Conservation (phyloP, 2,113 vertebrate genomes). For the Pungitius pungitius region DNA sequence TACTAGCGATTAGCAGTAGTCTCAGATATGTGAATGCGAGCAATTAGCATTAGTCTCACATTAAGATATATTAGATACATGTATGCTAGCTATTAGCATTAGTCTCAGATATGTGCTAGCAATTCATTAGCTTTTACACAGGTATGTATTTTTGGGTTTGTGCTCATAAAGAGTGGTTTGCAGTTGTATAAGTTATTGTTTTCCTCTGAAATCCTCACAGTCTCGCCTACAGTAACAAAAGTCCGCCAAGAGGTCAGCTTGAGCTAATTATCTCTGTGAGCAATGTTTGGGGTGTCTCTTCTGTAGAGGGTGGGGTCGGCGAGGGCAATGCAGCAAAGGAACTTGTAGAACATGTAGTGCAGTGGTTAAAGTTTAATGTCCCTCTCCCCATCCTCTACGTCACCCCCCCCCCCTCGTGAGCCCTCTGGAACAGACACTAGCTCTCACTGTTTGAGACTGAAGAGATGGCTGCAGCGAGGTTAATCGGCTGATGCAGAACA, state of each 20-base stretch:
- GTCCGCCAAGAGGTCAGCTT: not conserved
- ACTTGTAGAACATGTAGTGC: constrained; percentile 42
- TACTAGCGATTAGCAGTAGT: too few species aligned
- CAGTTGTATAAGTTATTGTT: not conserved
- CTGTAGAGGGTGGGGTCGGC: not conserved
- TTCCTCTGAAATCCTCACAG: not conserved
- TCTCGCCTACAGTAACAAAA: too few species aligned
- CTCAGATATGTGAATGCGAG: too few species aligned
- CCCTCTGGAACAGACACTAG: constrained; percentile 26
- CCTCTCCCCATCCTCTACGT: constrained; percentile 49
- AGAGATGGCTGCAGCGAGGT: constrained; percentile 16
- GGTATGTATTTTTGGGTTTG: too few species aligned
- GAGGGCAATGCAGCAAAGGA: constrained; percentile 13
- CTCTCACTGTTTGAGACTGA: constrained; percentile 26
- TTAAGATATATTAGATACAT: too few species aligned
- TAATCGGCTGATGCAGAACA: constrained; percentile 31
- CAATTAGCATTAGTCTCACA: too few species aligned
- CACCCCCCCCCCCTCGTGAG: constrained; percentile 40
- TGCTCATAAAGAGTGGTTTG: not conserved
- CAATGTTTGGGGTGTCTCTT: constrained; percentile 34
- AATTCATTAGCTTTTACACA: too few species aligned
- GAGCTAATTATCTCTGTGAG: constrained; percentile 53
- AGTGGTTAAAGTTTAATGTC: constrained; percentile 69
- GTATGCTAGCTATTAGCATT: too few species aligned
- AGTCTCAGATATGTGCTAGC: too few species aligned